Evolutionary conservation across 2,113 vertebrate species (phyloP).

Genomic region (cattle (Bos taurus)): ARS-UCD2.0 NC_037340.1:76730001-76730500

Average conservation of each 20-base stretch:
- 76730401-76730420: neutral
- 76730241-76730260: rapidly evolving
- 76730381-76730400: neutral
- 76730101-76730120: neutral
- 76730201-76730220: neutral
- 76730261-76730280: neutral
- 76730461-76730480: neutral
- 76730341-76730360: neutral
- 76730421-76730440: neutral
- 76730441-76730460: neutral
- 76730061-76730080: rapidly evolving
- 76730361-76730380: neutral
- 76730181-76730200: rapidly evolving
- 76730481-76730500: neutral
- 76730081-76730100: too few relatives aligned
- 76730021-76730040: neutral
- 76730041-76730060: neutral
- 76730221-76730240: neutral
- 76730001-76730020: neutral
- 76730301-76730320: neutral
- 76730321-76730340: too few relatives aligned
- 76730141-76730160: neutral
- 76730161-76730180: neutral
- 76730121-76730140: neutral
- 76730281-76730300: rapidly evolving